phyloP scores from a whole-genome alignment of 2,113 vertebrate species.

The Eulemur macaco region DNA sequence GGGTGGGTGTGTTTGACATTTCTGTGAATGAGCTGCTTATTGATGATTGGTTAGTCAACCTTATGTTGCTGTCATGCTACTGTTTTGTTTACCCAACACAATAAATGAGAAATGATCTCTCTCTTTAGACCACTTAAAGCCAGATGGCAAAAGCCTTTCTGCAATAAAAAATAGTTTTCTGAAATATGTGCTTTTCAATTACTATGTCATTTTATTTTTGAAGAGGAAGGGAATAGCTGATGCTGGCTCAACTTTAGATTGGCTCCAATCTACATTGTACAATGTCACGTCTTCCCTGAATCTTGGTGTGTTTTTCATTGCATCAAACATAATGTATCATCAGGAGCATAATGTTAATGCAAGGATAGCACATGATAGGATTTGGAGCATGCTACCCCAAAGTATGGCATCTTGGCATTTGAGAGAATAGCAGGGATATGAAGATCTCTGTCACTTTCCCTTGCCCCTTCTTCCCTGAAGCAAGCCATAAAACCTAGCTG shows the following conservation, averaged over 20 bases:
- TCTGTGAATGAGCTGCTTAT: neutral
- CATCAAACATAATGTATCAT: neutral
- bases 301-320: neutral
- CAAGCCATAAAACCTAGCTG: neutral
- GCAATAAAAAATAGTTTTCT: conserved; percentile 19
- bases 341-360: neutral
- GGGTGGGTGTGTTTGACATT: neutral
- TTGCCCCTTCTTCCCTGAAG: neutral
- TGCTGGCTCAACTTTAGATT: neutral
- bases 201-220: neutral
- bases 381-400: neutral
- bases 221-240: conserved; percentile 7
- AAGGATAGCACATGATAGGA: neutral
- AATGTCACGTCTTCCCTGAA: neutral
- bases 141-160: neutral
- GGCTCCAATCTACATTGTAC: neutral
- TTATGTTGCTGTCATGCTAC: neutral
- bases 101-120: neutral
- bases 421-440: neutral
- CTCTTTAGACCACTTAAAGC: neutral
- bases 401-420: neutral
- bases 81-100: conserved; percentile 27
- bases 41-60: neutral
- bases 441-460: neutral
- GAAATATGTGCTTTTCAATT: neutral